phyloP scores from a whole-genome alignment of 2,888 invertebrate genomes.

The Philopedon plagiatum region DNA sequence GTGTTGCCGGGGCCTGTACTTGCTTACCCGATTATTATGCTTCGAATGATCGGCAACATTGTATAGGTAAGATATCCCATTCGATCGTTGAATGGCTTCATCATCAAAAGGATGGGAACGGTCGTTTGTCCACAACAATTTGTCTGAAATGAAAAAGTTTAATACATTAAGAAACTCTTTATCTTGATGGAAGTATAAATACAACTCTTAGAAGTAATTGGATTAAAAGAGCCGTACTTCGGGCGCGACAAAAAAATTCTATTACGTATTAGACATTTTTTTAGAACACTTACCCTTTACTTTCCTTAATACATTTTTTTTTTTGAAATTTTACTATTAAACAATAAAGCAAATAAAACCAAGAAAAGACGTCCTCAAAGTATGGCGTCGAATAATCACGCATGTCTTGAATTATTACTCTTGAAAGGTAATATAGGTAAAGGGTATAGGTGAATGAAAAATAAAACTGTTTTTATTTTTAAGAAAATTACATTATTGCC shows the following conservation, averaged over 20 bases:
- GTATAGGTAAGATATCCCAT: constrained; percentile 69
- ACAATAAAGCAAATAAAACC: no score
- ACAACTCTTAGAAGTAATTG: neutral
- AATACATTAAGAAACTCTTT: neutral
- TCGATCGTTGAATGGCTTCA: neutral
- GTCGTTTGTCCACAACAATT: constrained; percentile 40
- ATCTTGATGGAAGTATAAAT: neutral
- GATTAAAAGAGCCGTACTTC: neutral
- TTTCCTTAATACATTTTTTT: constrained; percentile 7
- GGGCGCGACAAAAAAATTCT: neutral
- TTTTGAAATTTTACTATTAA: no score
- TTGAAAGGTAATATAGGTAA: no score
- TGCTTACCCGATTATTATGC: constrained; percentile 79
- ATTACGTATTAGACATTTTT: neutral
- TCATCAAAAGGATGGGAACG: constrained; percentile 20
- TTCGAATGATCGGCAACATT: constrained; percentile 77
- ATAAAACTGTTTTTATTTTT: no score
- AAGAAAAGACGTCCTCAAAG: no score
- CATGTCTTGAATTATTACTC: no score
- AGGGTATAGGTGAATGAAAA: no score
- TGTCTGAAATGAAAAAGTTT: constrained; percentile 3
- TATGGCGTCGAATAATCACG: no score
- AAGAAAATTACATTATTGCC: no score
- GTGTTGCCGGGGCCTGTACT: constrained; percentile 81
- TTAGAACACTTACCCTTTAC: neutral